These are phyloP conservation scores for Anthonomus grandis DNA, from an alignment of 1,140 invertebrate species.

Conservation along the genomic window DNA sequence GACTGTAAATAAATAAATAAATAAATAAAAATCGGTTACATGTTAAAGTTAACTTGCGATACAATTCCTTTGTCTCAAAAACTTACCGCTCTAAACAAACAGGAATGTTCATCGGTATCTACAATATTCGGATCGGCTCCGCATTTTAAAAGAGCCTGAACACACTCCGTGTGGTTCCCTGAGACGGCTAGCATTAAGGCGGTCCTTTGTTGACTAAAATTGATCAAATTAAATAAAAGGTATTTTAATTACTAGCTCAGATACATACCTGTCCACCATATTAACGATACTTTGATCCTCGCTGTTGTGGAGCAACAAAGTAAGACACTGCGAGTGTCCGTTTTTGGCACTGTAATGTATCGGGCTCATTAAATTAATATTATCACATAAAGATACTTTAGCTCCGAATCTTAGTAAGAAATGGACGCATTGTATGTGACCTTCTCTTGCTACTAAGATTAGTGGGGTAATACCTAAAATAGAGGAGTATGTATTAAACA, in stretches of 20 bases:
- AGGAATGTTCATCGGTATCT: constrained; percentile 59
- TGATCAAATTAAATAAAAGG: constrained; percentile 7
- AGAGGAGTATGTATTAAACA: background rate
- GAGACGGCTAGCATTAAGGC: constrained; percentile 60
- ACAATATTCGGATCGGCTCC: constrained; percentile 62
- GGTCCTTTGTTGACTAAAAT: constrained; percentile 52
- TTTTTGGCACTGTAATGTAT: constrained; percentile 62
- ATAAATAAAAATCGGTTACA: no score
- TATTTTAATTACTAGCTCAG: background rate
- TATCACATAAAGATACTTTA: constrained; percentile 48
- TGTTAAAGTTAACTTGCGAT: no score
- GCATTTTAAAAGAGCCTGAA: constrained; percentile 55
- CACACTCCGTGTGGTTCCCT: constrained; percentile 54
- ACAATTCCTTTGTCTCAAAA: no score
- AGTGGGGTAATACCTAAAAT: constrained; percentile 53
- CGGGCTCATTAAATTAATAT: constrained; percentile 55
- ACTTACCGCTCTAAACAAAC: constrained; percentile 57
- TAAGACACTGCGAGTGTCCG: constrained; percentile 57
- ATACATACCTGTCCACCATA: background rate
- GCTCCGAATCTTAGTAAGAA: constrained; percentile 53
- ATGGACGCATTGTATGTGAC: constrained; percentile 56
- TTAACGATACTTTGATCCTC: constrained; percentile 48
- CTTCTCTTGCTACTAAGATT: constrained; percentile 57
- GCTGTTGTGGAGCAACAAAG: constrained; percentile 54
- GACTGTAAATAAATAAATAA: no score